A percentile compares a stretch with the other conserved stretches of the same genome.
phyloP scores from a whole-genome alignment of 2,888 invertebrate species.

The Archaeoteleia sp. region DNA sequence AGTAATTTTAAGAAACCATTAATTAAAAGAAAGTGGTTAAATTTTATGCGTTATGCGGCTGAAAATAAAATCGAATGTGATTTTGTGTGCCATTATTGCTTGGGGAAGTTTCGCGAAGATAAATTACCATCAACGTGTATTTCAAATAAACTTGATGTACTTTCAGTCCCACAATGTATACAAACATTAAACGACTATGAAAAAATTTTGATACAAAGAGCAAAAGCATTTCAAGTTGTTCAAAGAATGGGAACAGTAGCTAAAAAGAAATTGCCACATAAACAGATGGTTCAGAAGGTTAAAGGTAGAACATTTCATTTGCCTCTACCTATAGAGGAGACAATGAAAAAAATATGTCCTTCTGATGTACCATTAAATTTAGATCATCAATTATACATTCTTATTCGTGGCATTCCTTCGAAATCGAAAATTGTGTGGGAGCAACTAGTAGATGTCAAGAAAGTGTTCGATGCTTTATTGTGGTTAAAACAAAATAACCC shows the following conservation, averaged over 20 bases:
- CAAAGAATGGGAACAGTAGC: slow-evolving; percentile 62
- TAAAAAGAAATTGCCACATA: slow-evolving; percentile 58
- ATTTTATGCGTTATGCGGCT: no score
- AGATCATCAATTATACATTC: slow-evolving; percentile 63
- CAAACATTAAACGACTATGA: slow-evolving; percentile 57
- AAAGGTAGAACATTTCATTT: slow-evolving; percentile 63
- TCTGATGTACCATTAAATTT: slow-evolving; percentile 57
- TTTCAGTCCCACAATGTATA: slow-evolving; percentile 47
- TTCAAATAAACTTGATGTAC: slow-evolving; percentile 52
- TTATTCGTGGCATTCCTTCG: slow-evolving; percentile 63
- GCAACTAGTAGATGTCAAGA: slow-evolving; percentile 59
- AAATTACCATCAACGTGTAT: slow-evolving; percentile 59
- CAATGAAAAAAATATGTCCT: slow-evolving; percentile 61
- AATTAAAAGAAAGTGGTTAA: no score
- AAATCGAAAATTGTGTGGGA: slow-evolving; percentile 60
- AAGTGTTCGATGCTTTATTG: slow-evolving; percentile 58
- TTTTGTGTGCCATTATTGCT: slow-evolving; percentile 47
- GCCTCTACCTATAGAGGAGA: slow-evolving; percentile 65
- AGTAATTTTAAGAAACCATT: no score
- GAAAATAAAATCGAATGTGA: slow-evolving; percentile 10
- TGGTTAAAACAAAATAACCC: slow-evolving; percentile 56
- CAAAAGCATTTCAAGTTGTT: slow-evolving; percentile 67
- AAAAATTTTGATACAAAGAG: slow-evolving; percentile 60
- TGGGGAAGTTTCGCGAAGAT: slow-evolving; percentile 48
- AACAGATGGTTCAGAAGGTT: slow-evolving; percentile 54